Percentiles rank a stretch among this genome's conserved stretches.
phyloP scores from a whole-genome alignment of 2,113 vertebrate species.

The Apus apus region DNA sequence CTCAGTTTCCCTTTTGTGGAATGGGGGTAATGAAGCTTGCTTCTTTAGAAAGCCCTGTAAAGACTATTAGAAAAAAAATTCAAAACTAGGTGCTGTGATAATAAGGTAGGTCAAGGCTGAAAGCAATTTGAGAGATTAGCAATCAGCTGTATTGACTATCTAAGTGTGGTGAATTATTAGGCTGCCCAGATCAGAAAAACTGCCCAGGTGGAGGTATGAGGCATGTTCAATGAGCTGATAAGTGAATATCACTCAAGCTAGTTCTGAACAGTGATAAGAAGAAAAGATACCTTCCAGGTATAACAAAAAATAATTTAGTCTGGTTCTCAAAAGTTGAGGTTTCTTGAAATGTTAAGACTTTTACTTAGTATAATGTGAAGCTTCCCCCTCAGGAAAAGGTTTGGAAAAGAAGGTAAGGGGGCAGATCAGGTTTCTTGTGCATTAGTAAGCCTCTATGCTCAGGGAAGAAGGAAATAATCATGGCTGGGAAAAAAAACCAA shows the following conservation, averaged over 20 bases:
- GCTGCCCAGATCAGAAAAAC: not conserved
- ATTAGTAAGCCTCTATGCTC: not conserved
- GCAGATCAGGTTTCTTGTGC: not conserved
- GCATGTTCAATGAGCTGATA: not conserved
- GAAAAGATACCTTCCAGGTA: not conserved
- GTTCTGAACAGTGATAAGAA: not conserved
- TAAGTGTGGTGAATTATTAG: not conserved
- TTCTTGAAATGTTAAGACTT: not conserved
- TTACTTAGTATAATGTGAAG: not conserved
- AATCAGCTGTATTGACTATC: not conserved
- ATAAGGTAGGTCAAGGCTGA: not conserved
- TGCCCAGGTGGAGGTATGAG: not conserved
- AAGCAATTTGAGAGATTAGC: not conserved
- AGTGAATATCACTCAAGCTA: not conserved
- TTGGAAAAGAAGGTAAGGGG: not conserved
- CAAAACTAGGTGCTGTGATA: not conserved
- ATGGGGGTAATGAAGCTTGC: not conserved
- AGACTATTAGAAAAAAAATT: not conserved
- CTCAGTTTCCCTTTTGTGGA: not conserved
- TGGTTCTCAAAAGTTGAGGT: not conserved
- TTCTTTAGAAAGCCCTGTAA: not conserved
- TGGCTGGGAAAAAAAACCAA: not conserved
- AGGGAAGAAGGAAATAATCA: not conserved
- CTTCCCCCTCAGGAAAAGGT: not conserved
- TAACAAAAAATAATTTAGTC: not conserved